Evolutionary conservation across 1,140 invertebrate genomes (phyloP), one percentile per base, ranked within the genome.

Genomic region (Polypedilum pembai): DNA sequence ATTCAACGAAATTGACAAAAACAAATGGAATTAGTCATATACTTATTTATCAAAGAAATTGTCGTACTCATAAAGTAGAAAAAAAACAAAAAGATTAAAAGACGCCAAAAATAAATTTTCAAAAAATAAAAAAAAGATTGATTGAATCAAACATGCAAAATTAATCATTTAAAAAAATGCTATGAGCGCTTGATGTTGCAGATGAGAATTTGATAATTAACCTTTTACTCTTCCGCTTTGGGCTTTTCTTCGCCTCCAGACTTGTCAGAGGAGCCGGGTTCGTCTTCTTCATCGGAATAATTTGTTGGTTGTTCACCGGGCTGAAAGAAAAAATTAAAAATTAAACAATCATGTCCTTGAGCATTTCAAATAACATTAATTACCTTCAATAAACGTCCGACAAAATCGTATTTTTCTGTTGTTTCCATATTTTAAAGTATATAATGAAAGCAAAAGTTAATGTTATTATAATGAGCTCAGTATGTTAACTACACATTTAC

Each of bases 401-500:
- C 92, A 77, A 92, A 90, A 56, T 95, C 92, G 82, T 98, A 99
- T 83, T 94, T 96, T 86, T 98, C 95, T 96, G 85, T 33, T 33
- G 24, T 33, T 33, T 33, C 24, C 24, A 33, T n/a, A 33, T 1
- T 33, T 33, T 33, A 33, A 33, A 33, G 5, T 75, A 75, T 69
- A 76, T 15, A 75, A 56, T 45, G 15, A 41, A 69, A 75, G 8
- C 8, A 56, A 33, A 20, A 72, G 2, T n/a, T 20, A 21, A 41
- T 18, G 45, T 72, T 21, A 41, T 24, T 33, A 8, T 20, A 63
- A 40, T 63, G 24, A 65, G 17, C 1, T 63, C 5, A 40, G 15
- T 33, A 40, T 73, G 40, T 17, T 12, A 7, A 33, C 40, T 73
- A 40, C n/a, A 73, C 72, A 77, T 73, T 82, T 86, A 94, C 94